Percentiles rank a stretch among this genome's conserved stretches.
These are phyloP conservation scores for Cyclopterus lumpus DNA, from an alignment of 2,797 vertebrate species.

Conservation along the genomic window DNA sequence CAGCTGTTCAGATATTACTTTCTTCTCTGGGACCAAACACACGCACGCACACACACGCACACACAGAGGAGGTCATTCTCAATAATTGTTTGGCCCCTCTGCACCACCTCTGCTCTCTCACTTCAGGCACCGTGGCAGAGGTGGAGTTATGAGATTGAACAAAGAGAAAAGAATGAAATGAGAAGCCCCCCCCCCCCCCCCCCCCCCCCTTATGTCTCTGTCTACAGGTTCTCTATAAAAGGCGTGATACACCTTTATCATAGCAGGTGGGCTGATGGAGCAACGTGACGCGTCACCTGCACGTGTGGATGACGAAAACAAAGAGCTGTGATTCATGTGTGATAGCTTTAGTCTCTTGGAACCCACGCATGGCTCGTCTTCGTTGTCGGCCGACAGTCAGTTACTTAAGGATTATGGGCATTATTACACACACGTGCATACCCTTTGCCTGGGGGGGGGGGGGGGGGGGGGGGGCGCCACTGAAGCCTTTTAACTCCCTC, in stretches of 20 bases:
- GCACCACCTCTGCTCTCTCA: conserved; percentile 34
- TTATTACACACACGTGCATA: conserved; percentile 19
- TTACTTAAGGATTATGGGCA: conserved; percentile 6
- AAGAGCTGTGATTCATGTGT: background rate
- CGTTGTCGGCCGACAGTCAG: conserved; percentile 1
- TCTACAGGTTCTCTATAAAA: background rate
- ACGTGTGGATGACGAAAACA: background rate
- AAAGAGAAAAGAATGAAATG: conserved; percentile 20
- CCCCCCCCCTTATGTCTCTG: background rate
- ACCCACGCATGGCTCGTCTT: background rate
- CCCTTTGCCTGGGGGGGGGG: too few relatives aligned
- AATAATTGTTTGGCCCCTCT: conserved; percentile 50
- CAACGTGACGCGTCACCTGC: background rate
- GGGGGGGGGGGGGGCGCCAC: background rate
- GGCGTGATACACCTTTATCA: background rate
- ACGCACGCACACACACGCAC: conserved; percentile 29
- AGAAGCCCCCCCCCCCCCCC: background rate
- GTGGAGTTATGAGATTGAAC: conserved; percentile 29
- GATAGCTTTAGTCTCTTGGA: background rate
- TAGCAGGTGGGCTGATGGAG: background rate
- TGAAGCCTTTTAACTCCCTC: background rate
- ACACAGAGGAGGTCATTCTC: background rate
- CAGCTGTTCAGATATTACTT: conserved; percentile 36
- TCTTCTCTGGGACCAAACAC: conserved; percentile 15
- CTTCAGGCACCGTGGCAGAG: conserved; percentile 13